These are phyloP conservation scores for Aplochiton taeniatus DNA, from an alignment of 2,797 vertebrate species.

Conservation along the genomic window DNA sequence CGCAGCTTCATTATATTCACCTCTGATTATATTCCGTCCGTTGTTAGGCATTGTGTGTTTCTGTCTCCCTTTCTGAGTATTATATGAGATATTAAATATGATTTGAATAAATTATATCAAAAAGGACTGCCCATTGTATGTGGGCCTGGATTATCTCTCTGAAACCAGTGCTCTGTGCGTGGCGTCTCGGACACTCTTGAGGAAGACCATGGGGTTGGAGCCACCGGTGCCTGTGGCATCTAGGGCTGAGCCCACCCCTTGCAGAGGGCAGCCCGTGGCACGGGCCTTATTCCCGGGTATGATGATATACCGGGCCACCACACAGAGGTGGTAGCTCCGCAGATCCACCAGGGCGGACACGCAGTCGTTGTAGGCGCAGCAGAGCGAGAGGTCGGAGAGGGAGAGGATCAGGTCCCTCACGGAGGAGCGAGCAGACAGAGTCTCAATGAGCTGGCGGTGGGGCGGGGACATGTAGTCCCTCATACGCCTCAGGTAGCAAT, in stretches of 20 bases:
- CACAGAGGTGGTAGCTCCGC: slow-evolving; percentile 76
- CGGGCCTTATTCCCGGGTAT: slow-evolving; percentile 31
- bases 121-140: too few relatives aligned
- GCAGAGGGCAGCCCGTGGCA: slow-evolving; percentile 40
- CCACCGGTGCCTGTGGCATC: slow-evolving; percentile 78
- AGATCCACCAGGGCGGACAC: slow-evolving; percentile 69
- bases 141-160: not conserved
- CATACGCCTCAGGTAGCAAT: slow-evolving; percentile 82
- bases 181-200: slow-evolving; percentile 78
- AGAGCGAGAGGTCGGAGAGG: slow-evolving; percentile 43
- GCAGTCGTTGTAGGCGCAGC: slow-evolving; percentile 71
- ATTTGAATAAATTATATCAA: too few relatives aligned
- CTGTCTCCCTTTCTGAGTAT: too few relatives aligned
- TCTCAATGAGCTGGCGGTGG: slow-evolving; percentile 79
- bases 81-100: too few relatives aligned
- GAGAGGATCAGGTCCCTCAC: slow-evolving; percentile 65
- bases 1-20: too few relatives aligned
- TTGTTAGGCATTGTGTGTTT: too few relatives aligned
- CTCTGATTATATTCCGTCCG: too few relatives aligned
- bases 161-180: slow-evolving; percentile 65
- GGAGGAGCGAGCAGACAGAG: slow-evolving; percentile 59
- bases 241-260: slow-evolving; percentile 18
- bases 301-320: slow-evolving; percentile 77
- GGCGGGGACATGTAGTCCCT: slow-evolving; percentile 85
- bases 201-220: slow-evolving; percentile 73